Base-by-base conservation (phyloP, 2,888 invertebrate species). In the Hartigia nigra region DNA sequence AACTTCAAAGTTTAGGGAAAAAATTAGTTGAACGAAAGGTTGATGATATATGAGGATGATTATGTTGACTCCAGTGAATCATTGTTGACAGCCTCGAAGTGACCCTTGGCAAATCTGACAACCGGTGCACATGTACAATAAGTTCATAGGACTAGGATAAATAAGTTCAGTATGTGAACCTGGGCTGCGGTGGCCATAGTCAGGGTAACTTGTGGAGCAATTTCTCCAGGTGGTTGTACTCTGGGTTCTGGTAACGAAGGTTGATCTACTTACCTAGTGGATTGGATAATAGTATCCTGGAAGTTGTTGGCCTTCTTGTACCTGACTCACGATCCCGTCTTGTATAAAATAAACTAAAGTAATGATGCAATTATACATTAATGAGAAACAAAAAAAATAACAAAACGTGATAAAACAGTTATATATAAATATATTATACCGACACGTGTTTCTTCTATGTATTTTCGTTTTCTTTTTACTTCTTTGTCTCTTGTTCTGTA, bases 371-470 rank as follows among this genome's bases (percentile, higher is more conserved):
- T 37, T 70, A 70, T 70, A 72, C 37, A 77, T 70, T 76, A 35
- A 69, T 74, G 75, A 74, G 39, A 76, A 78, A 78, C 31, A 74
- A 74, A 74, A 55, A 31, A 31, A 74, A 74, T 23, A 70, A 76
- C 32, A 82, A 85, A 84, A 83, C 83, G 84, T 84, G 84, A 86
- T 84, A 84, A 83, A 82, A 82, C 83, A 85, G 77, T 77, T 74
- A 69, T 39, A 81, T 79, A 80, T 76, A 75, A 78, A 87, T 83
- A 85, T 80, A 82, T 83, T 84, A 82, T 81, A 84, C 79, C 80
- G 82, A 86, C 80, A 84, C 82, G 82, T 86, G 84, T 84, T 87
- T 80, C 76, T 85, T 86, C 84, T 86, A 83, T 85, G 82, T 86
- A 84, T 82, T 85, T 83, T 85, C 74, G 34, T 74, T 76, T 72